Evolutionary conservation across 2,888 invertebrate genomes (phyloP), one percentile per base, ranked within the genome.

Genomic region (Hipparchia sbordonii): DNA sequence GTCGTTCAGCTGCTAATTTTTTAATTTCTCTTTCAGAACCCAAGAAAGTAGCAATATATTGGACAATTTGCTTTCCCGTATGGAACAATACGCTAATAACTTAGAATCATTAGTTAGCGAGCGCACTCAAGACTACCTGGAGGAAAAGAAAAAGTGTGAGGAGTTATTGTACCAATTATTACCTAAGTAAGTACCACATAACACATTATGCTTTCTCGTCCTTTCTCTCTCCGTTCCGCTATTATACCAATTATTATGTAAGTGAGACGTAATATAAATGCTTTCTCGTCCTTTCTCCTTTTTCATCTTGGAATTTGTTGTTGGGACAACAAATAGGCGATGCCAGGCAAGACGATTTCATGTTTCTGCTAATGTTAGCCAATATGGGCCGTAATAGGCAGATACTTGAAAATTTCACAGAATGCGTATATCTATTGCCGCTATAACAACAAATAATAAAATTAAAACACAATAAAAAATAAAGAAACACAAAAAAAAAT

Each of bases 11-110:
- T 51, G 6, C 52, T 65, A 54, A 61, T 33, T 39, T 51, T 23
- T 52, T 63, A 63, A 6, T 56, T 48, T 61, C 56, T 67, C 23
- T 84, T 79, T 46, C 94, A 98, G 98, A 88, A 96, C 96, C 83
- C 97, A 97, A 89, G 98, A 98, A 90, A 97, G 97, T 85, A 97
- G 98, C 78, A 98, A 98, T 89, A 97, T 99, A 78, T 94, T 98
- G 82, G 99, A 99, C 93, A 99, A 99, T 92, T 95, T 99, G 75
- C 94, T 98, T 67, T 97, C 98, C 72, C 97, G 99, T 79, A 99
- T 99, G 99, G 99, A 99, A 88, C 98, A 99, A 88, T 99, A 99
- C 86, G 99, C 99, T 54, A 99, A 98, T 93, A 99, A 99, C 91
- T 95, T 99, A 89, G 99, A 99, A 93, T 96, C 96, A 60, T 94